Evolutionary conservation across 2,888 invertebrate genomes (phyloP), one percentile per base, ranked within the genome.

Genomic region (Drepana falcataria): DNA sequence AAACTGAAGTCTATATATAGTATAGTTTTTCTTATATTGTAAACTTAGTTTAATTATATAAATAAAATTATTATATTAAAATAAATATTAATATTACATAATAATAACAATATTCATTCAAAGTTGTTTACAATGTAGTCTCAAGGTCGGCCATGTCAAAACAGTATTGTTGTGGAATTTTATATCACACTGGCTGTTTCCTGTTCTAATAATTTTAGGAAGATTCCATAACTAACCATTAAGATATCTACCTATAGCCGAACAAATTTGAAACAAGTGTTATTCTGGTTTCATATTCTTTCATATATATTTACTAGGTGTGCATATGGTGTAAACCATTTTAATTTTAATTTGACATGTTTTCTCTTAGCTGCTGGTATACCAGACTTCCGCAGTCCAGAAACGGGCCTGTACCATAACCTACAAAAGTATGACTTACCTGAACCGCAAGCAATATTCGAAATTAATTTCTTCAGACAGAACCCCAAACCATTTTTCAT

Each of bases 351-450:
- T 48, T 4, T 4, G 2, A 37, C 4, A 37, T 51, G 52, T 54
- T n/a, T 55, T 40, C 3, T 85, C 92, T 56, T 79, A 97, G 97
- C 97, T 72, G 97, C 97, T 55, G 99, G 99, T 44, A 98, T 99
- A 66, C 99, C 99, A 34, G 99, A 99, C 81, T 99, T 99, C 81
- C 94, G 99, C 35, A 97, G 97, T 34, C 98, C 98, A 0, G 96
- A 95, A 37, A 96, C 96, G 54, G 99, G 99, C 0, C 91, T 99
- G 0, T 99, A 99, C 79, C 94, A 96, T 79, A 98, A 98, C 80
- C 90, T 99, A 49, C 93, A 95, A 68, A 96, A 98, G 78, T 99
- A 98, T 81, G 94, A 98, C 64, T 89, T 99, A 48, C 97, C 98
- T 0, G 93, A 96, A 85, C 98, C 98, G 0, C 95, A 96, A 77